Evolutionary conservation across 2,113 vertebrate genomes (phyloP).

Genomic region (Megaptera novaeangliae): DNA sequence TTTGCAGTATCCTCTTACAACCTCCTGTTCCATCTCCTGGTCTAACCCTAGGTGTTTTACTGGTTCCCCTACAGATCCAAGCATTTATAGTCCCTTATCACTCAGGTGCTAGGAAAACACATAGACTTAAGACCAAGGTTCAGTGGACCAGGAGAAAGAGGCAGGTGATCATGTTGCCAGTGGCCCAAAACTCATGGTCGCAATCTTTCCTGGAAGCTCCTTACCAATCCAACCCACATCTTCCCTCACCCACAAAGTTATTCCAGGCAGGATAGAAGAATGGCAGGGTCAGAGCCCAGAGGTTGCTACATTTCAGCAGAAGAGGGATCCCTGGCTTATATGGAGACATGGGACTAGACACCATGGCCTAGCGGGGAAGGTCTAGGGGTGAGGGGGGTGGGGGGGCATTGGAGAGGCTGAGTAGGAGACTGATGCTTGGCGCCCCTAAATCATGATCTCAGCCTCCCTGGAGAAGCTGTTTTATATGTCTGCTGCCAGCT

Average conservation of each 20-base stretch:
- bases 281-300: neutral
- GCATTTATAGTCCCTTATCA: conserved; percentile 38
- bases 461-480: conserved; percentile 36
- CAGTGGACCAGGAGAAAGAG: neutral
- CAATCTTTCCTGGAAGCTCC: neutral
- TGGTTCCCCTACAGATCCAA: neutral
- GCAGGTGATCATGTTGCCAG: neutral
- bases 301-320: neutral
- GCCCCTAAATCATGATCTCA: neutral
- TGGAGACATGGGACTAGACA: neutral
- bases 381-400: neutral
- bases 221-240: neutral
- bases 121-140: conserved; percentile 2
- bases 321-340: neutral
- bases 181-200: neutral
- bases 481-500: conserved; percentile 42
- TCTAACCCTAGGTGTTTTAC: neutral
- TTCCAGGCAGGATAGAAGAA: neutral
- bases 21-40: neutral
- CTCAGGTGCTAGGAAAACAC: conserved; percentile 63
- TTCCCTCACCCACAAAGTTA: neutral
- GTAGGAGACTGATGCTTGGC: neutral
- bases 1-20: neutral
- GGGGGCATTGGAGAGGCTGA: neutral
- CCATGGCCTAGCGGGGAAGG: neutral